Evolutionary conservation across 2,888 invertebrate species (phyloP).

Genomic region (Tipula helvola): DNA sequence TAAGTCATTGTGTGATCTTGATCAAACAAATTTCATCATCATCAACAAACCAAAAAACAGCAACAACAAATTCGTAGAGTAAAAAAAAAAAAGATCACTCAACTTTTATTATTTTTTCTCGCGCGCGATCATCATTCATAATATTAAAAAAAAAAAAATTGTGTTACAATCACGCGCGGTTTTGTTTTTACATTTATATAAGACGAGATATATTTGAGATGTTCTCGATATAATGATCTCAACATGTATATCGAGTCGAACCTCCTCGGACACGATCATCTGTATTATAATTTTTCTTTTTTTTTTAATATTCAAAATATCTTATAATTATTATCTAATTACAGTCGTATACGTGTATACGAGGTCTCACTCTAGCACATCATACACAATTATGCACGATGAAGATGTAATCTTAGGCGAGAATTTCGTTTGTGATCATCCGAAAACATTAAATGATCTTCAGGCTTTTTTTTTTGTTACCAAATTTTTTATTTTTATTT

Average conservation of each 20-base stretch:
- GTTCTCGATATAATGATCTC: neutral
- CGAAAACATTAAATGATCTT: slow-evolving; percentile 4
- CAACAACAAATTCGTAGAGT: neutral
- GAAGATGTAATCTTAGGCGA: neutral
- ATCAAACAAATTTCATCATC: neutral
- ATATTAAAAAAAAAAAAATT: neutral
- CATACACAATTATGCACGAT: neutral
- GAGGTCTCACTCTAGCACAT: neutral
- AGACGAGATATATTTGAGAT: neutral
- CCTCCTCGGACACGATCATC: neutral
- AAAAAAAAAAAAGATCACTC: neutral
- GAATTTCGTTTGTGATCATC: neutral
- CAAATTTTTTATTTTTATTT: too few relatives aligned
- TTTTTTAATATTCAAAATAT: neutral
- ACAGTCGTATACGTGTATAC: neutral
- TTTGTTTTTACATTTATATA: neutral
- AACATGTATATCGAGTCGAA: neutral
- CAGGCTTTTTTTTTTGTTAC: neutral
- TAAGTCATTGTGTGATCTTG: neutral
- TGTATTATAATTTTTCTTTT: neutral
- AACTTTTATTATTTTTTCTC: neutral
- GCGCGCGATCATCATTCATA: slow-evolving; percentile 4
- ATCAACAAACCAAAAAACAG: neutral
- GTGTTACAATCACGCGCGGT: slow-evolving; percentile 4
- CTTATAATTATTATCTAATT: neutral